Evolutionary conservation across 1,140 invertebrate genomes (phyloP).

Genomic region (Oryzaephilus surinamensis): DNA sequence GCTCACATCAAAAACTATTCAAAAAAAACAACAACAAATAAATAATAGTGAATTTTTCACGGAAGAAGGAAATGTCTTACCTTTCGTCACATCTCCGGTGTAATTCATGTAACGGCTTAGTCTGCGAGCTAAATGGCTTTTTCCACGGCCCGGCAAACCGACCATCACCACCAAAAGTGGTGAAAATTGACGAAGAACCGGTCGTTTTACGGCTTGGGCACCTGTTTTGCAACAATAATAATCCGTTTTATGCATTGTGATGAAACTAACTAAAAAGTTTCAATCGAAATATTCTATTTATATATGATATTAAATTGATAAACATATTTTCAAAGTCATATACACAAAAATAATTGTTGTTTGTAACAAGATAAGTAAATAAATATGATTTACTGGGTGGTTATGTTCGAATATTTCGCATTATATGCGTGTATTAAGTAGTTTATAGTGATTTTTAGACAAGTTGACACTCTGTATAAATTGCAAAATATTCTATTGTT

Average conservation of each 20-base stretch:
- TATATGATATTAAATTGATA: too few relatives aligned
- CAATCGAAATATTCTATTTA: too few relatives aligned
- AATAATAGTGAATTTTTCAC: neutral
- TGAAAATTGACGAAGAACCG: constrained; percentile 47
- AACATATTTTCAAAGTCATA: too few relatives aligned
- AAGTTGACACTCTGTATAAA: too few relatives aligned
- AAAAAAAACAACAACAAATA: constrained; percentile 25
- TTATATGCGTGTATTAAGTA: too few relatives aligned
- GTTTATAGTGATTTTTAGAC: too few relatives aligned
- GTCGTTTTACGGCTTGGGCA: constrained; percentile 35
- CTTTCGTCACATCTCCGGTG: constrained; percentile 79
- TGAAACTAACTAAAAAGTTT: too few relatives aligned
- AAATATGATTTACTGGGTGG: too few relatives aligned
- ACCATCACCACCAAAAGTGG: constrained; percentile 81
- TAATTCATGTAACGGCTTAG: constrained; percentile 81
- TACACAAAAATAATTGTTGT: too few relatives aligned
- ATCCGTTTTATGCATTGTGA: constrained; percentile 11
- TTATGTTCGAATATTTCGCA: too few relatives aligned
- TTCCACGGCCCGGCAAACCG: constrained; percentile 82
- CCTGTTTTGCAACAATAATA: constrained; percentile 36
- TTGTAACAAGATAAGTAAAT: too few relatives aligned
- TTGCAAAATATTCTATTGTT: too few relatives aligned
- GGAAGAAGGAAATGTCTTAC: constrained; percentile 38
- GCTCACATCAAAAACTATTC: constrained; percentile 78
- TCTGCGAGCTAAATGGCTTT: constrained; percentile 83